These are phyloP conservation scores for Syritta pipiens DNA, from an alignment of 2,888 invertebrate genomes.

Conservation along the genomic window DNA sequence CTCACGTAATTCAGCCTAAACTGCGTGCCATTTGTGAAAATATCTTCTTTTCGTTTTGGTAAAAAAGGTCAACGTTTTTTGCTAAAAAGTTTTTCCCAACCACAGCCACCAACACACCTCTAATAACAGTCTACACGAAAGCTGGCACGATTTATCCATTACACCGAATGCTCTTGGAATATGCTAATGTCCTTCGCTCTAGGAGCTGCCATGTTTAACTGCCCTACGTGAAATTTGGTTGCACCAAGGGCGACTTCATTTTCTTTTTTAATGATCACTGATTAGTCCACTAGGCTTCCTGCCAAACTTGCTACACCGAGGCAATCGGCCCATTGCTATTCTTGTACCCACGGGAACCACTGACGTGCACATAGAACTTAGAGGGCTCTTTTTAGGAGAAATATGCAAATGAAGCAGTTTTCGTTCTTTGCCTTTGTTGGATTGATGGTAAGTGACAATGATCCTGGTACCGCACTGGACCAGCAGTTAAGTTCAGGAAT, in stretches of 20 bases:
- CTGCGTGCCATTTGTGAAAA: not conserved
- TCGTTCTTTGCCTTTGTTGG: not conserved
- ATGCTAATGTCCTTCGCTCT: slow-evolving; percentile 35
- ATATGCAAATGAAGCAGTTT: slow-evolving; percentile 48
- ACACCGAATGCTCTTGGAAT: slow-evolving; percentile 23
- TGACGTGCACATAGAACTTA: not conserved
- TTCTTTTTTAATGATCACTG: slow-evolving; percentile 40
- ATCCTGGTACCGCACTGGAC: slow-evolving; percentile 21
- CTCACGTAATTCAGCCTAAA: slow-evolving; percentile 7
- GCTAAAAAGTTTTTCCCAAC: slow-evolving; percentile 1
- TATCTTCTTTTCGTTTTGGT: not conserved
- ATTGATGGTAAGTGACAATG: slow-evolving; percentile 33
- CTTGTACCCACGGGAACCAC: no score
- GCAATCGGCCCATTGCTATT: no score
- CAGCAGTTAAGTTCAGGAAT: slow-evolving; percentile 37
- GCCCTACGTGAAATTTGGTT: slow-evolving; percentile 1
- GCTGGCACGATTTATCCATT: slow-evolving; percentile 49
- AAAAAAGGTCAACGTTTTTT: slow-evolving; percentile 17
- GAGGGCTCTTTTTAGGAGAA: not conserved
- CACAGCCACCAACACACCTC: not conserved
- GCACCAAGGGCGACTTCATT: not conserved
- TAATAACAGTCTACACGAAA: slow-evolving; percentile 5
- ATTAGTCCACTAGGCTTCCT: slow-evolving; percentile 16
- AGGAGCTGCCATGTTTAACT: slow-evolving; percentile 28
- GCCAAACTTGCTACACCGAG: slow-evolving; percentile 38